phyloP scores from a whole-genome alignment of 2,888 invertebrate genomes.

The Saturnia pavonia region DNA sequence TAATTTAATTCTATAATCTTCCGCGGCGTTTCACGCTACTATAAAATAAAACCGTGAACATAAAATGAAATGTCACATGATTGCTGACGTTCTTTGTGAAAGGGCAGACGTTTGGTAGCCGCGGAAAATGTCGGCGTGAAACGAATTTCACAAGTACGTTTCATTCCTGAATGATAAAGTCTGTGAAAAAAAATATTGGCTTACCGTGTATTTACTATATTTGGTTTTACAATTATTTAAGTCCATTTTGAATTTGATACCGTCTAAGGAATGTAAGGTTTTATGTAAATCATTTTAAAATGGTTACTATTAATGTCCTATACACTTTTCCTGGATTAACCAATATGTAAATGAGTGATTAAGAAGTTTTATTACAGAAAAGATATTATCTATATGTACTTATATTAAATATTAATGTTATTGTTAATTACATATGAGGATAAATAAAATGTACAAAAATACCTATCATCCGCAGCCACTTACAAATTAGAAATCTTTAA shows the following conservation, averaged over 20 bases:
- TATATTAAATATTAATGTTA: background rate
- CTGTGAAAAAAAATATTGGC: background rate
- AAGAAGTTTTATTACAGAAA: background rate
- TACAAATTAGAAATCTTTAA: background rate
- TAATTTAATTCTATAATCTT: conserved; percentile 48
- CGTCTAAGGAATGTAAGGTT: background rate
- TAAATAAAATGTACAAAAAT: background rate
- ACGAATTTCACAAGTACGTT: background rate
- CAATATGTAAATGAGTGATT: background rate
- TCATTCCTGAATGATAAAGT: background rate
- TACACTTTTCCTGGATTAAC: background rate
- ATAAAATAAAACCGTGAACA: conserved; percentile 48
- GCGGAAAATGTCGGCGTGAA: conserved; percentile 29
- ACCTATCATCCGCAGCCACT: background rate
- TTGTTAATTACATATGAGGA: background rate
- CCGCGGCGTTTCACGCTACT: conserved; percentile 33
- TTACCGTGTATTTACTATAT: background rate
- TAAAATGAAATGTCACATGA: conserved; percentile 55
- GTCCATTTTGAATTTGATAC: background rate
- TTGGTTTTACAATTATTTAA: background rate
- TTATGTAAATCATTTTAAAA: background rate
- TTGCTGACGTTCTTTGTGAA: conserved; percentile 48
- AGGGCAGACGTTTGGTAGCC: conserved; percentile 46
- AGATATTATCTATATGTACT: background rate
- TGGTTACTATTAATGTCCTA: background rate